These are phyloP conservation scores for Parotocinclus haroldoi DNA, from an alignment of 2,797 vertebrate genomes.

Conservation along the genomic window DNA sequence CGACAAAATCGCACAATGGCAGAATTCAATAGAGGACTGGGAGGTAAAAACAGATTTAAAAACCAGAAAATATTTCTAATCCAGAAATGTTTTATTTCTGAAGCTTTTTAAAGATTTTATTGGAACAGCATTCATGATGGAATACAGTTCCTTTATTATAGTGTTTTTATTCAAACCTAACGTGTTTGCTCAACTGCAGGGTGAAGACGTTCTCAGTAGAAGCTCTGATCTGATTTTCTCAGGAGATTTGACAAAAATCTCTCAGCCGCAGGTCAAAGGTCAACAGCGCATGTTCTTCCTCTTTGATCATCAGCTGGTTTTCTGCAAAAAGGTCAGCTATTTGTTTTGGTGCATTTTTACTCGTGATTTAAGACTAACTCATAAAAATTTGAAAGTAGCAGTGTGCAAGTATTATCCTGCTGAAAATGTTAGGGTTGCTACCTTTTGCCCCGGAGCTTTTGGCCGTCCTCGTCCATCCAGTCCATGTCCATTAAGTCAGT, in stretches of 20 bases:
- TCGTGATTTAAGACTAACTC: too few relatives aligned
- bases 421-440: too few relatives aligned
- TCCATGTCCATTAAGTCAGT: too few relatives aligned
- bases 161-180: too few relatives aligned
- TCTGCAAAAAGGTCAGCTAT: constrained; percentile 88
- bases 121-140: too few relatives aligned
- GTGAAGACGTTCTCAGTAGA: constrained; percentile 87
- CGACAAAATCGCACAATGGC: constrained; percentile 96
- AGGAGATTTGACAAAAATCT: constrained; percentile 87
- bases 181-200: constrained; percentile 60
- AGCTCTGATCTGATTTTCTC: constrained; percentile 95
- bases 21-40: constrained; percentile 94
- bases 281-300: constrained; percentile 96
- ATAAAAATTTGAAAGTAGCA: too few relatives aligned
- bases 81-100: too few relatives aligned
- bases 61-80: background rate
- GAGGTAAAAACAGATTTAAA: constrained; percentile 70
- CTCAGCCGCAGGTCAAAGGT: constrained; percentile 87
- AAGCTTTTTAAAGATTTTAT: too few relatives aligned
- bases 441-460: too few relatives aligned
- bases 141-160: too few relatives aligned
- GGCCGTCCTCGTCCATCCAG: too few relatives aligned
- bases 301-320: constrained; percentile 94
- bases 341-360: background rate
- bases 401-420: too few relatives aligned